phyloP scores from a whole-genome alignment of 2,113 vertebrate species.

The Hydropotes inermis region DNA sequence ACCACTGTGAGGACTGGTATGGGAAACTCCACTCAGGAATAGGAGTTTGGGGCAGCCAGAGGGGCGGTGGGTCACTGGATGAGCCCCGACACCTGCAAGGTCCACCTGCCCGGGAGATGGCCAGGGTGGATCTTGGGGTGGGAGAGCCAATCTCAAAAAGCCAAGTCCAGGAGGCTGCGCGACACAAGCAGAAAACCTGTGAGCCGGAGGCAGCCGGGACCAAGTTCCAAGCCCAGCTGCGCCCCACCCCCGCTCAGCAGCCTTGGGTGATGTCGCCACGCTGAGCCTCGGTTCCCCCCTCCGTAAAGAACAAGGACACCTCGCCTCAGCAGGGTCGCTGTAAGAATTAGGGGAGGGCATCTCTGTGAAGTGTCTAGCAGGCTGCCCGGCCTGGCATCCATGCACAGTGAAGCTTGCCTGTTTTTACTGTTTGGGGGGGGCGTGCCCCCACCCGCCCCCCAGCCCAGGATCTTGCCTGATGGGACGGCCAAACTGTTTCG shows the following conservation, averaged over 20 bases:
- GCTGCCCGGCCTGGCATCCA: fast-evolving
- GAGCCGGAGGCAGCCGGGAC: neutral
- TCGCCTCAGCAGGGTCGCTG: neutral
- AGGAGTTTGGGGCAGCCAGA: neutral
- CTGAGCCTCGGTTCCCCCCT: neutral
- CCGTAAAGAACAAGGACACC: neutral
- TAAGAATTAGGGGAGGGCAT: neutral
- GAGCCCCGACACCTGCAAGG: fast-evolving
- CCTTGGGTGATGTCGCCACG: too few relatives aligned
- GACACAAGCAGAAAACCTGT: neutral
- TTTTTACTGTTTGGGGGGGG: neutral
- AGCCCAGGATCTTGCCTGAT: conserved; percentile 82
- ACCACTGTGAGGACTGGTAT: neutral
- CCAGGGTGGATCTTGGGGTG: too few relatives aligned
- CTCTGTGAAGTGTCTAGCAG: neutral
- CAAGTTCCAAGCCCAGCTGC: neutral
- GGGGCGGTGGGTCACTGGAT: neutral
- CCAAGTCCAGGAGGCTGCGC: too few relatives aligned
- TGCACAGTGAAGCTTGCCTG: neutral
- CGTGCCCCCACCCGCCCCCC: too few relatives aligned
- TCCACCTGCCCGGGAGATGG: neutral
- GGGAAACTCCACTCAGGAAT: neutral
- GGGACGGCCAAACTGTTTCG: conserved; percentile 83
- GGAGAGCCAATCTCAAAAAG: neutral
- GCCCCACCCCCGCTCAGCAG: neutral